Base-by-base conservation (phyloP, 2,797 vertebrate species). In the Podarcis siculus region DNA sequence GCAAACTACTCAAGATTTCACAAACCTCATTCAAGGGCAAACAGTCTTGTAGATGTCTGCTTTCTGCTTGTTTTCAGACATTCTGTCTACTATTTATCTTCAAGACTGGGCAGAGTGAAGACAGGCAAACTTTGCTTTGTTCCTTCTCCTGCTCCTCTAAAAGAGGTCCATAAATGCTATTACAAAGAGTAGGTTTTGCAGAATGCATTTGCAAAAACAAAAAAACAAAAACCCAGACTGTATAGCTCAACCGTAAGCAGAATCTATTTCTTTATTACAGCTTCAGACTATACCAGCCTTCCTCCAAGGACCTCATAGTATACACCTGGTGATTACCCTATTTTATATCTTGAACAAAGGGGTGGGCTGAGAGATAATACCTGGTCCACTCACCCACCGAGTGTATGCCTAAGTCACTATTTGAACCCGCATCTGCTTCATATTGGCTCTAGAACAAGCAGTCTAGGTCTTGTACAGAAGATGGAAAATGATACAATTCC, bases 1-100 rank as follows among this genome's bases (percentile, higher is more conserved):
- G 85, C 80, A 86, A 89, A 90, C 13, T 71, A 72, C 64, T 92
- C 61, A 83, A 35, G 88, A 89, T 92, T 86, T 83, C 78, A 90
- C 55, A 58, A 39, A 86, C 84, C 5, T 86, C 25, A 73, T 92
- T 86, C 84, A 90, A 91, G 58, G 86, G 79, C 83, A n/a, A 88
- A n/a, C 1, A 87, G 83, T 86, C 58, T 73, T 84, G 82, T 85
- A 81, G 79, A 0, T 58, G 66, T 87, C 32, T 55, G 42, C 13
- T 83, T 27, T 83, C 30, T 75, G 77, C 13, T 89, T 91, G 81
- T 30, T 87, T 90, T 86, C 79, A 91, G 85, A 66, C 77, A 75
- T 49, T 72, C 86, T 76, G 7, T 82, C 69, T 32, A 79, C 2
- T 82, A 78, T 32, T 71, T 87, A 83, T 88, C 66, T 89, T 86